Evolutionary conservation across 2,797 vertebrate genomes (phyloP).

Genomic region (Galaxias olidus): DNA sequence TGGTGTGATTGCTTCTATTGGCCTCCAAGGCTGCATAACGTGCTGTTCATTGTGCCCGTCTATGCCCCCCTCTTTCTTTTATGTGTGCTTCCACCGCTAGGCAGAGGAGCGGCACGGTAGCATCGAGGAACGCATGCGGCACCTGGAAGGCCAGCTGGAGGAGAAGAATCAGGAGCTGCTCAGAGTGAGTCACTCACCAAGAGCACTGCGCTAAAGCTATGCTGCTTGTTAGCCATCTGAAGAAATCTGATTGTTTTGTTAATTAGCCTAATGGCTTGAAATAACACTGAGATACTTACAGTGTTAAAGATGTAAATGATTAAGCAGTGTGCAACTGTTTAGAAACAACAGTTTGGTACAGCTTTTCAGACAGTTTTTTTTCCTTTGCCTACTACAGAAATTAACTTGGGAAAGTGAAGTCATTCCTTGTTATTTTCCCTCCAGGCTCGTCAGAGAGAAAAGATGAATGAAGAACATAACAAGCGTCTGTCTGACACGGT

Average conservation of each 20-base stretch:
- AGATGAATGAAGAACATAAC: conserved; percentile 99
- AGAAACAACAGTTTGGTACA: too few relatives aligned
- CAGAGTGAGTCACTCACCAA: conserved; percentile 81
- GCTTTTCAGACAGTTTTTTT: too few relatives aligned
- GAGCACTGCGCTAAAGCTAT: conserved; percentile 17
- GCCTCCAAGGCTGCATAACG: conserved; percentile 48
- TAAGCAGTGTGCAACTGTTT: too few relatives aligned
- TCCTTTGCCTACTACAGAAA: too few relatives aligned
- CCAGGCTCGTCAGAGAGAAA: conserved; percentile 97
- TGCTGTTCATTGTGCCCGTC: conserved; percentile 48
- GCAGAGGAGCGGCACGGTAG: conserved; percentile 98
- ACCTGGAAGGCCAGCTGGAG: conserved; percentile 96
- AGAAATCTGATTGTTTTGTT: too few relatives aligned
- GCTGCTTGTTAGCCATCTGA: conserved; percentile 12
- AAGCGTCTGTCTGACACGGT: conserved; percentile 97
- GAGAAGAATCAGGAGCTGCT: conserved; percentile 99
- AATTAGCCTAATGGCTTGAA: too few relatives aligned
- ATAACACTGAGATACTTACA: too few relatives aligned
- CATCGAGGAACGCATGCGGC: conserved; percentile 97
- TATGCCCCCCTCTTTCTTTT: conserved; percentile 33
- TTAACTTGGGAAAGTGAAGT: background rate
- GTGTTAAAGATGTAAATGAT: too few relatives aligned
- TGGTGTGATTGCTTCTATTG: conserved; percentile 63
- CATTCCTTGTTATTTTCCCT: conserved; percentile 11
- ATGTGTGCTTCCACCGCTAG: conserved; percentile 70